Conservation (phyloP, 2,113 vertebrate species). For the Proteles cristata region DNA sequence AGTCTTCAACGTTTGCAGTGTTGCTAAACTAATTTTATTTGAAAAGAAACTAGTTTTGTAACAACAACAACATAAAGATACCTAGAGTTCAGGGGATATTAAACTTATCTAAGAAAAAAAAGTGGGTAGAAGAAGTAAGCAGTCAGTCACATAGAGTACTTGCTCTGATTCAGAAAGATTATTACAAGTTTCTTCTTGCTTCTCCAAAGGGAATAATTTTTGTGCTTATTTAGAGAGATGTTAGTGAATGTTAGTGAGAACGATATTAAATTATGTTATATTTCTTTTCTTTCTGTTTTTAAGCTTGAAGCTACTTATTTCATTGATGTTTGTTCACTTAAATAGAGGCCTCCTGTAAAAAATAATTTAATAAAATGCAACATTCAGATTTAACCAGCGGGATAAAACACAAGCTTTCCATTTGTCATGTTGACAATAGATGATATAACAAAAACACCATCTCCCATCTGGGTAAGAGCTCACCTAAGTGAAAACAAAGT, state of each 20-base stretch:
- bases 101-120: background rate
- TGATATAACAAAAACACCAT: background rate
- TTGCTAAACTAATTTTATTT: background rate
- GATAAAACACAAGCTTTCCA: background rate
- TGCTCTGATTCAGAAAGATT: background rate
- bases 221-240: background rate
- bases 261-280: background rate
- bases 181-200: background rate
- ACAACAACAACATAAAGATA: background rate
- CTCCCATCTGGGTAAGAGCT: background rate
- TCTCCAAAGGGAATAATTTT: background rate
- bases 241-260: background rate
- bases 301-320: background rate
- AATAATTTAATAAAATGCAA: constrained; percentile 31
- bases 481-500: constrained; percentile 45
- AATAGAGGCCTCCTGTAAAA: background rate
- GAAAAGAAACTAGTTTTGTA: background rate
- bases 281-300: background rate
- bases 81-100: background rate
- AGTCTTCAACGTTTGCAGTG: background rate
- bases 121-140: background rate
- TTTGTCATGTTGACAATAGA: constrained; percentile 5
- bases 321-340: background rate
- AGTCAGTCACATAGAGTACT: background rate
- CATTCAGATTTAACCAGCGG: background rate